Conservation (phyloP, 2,113 vertebrate genomes). For the Tetrax tetrax region DNA sequence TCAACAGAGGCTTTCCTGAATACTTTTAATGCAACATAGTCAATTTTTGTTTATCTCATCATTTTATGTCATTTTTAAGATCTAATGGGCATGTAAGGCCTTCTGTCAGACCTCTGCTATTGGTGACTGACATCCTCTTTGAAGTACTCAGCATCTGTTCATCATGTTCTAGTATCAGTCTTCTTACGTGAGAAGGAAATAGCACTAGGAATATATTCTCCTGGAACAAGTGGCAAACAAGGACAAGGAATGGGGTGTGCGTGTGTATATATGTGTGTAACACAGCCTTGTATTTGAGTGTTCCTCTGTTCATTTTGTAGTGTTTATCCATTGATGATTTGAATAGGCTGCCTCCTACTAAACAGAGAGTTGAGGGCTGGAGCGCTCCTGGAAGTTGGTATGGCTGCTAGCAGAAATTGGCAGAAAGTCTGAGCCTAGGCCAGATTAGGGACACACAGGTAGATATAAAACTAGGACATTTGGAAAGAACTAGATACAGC, state of each 20-base stretch:
- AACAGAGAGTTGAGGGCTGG: not conserved
- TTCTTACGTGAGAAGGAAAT: not conserved
- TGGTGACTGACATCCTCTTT: not conserved
- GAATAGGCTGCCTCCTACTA: not conserved
- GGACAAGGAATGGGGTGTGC: not conserved
- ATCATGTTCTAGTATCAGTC: not conserved
- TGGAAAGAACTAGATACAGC: not conserved
- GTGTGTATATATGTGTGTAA: not conserved
- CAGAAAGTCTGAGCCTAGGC: not conserved
- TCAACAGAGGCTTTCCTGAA: not conserved
- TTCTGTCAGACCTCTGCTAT: not conserved
- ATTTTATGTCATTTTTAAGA: not conserved
- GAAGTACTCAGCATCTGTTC: not conserved
- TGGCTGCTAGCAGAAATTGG: not conserved
- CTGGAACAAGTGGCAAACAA: not conserved
- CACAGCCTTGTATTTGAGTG: not conserved
- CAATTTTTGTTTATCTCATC: not conserved
- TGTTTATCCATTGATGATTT: not conserved
- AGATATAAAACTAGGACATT: not conserved
- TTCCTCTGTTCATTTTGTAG: not conserved
- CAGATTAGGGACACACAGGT: not conserved
- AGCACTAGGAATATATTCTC: not conserved
- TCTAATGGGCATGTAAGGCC: not conserved
- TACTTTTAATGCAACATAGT: not conserved
- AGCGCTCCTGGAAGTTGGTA: not conserved